Base-by-base conservation (phyloP, 1,140 invertebrate species). In the Hycleus phaleratus region DNA sequence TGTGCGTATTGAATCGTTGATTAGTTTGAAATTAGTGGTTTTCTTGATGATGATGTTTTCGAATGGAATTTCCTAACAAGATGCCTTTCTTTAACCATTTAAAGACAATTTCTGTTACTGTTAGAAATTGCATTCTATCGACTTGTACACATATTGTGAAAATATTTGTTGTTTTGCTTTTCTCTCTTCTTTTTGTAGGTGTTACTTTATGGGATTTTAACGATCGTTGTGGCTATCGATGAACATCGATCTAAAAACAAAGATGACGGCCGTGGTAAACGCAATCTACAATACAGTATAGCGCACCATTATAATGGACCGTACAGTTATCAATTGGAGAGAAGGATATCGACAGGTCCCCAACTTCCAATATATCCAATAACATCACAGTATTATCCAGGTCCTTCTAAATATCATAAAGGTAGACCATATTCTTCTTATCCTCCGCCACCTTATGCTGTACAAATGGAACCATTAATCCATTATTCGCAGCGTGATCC, bases 401-500 rank as follows among this genome's bases (percentile, higher is more conserved):
- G 65, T 54, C 67, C 67, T 55, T 60, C 62, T 53, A 59, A 56
- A 18, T 75, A 71, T 58, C 65, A 75, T 46, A 77, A 79, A 71
- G 75, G 77, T 58, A 77, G 77, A 61, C 75, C 77, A 67, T 73
- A 69, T 51, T 5, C 4, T 2, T 62, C 73, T 38, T 68, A 74
- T 38, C 74, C 74, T 58, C 69, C 76, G 49, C 85, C 86, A 11
- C 82, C 85, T 0, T 88, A 89, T 64, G 86, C 86, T 0, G 86
- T 89, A 0, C 85, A 85, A 70, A 88, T 89, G 86, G 86, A 89
- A 70, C 86, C 87, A 3, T 78, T 87, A 25, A 82, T 87, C 3
- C 85, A 87, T 58, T 89, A 89, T 62, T 89, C 87, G 0, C 86
- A 87, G 65, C 78, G 84, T 65, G 87, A 89, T 73, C 87, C 87